Evolutionary conservation across 2,797 vertebrate species (phyloP).

Genomic region (Morelia viridis): DNA sequence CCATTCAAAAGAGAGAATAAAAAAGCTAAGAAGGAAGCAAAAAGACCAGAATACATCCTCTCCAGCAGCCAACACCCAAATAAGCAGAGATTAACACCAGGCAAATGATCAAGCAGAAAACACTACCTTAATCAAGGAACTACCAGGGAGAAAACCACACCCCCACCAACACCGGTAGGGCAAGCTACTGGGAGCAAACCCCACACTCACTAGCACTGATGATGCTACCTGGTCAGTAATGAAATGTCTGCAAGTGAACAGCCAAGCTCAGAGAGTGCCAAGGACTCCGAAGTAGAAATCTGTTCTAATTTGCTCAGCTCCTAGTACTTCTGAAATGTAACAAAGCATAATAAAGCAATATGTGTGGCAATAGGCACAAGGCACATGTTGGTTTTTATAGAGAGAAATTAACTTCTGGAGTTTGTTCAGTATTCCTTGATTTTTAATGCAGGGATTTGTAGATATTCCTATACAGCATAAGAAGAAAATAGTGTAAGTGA

Average conservation of each 20-base stretch:
- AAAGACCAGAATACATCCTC: neutral
- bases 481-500: neutral
- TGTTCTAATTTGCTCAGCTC: neutral
- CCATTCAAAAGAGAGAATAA: neutral
- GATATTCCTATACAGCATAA: neutral
- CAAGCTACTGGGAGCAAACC: neutral
- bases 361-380: neutral
- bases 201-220: neutral
- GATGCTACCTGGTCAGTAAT: neutral
- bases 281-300: neutral
- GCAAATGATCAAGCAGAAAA: neutral
- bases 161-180: neutral
- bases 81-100: neutral
- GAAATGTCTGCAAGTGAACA: neutral
- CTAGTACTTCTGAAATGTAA: neutral
- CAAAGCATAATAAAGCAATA: neutral
- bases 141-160: neutral
- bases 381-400: neutral
- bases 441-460: neutral
- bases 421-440: neutral
- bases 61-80: neutral
- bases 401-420: neutral
- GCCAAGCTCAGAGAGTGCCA: neutral
- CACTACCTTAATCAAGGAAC: neutral
- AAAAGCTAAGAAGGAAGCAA: neutral